Base-by-base conservation (phyloP, 2,888 invertebrate genomes). In the Caenorhabditis virilis region DNA sequence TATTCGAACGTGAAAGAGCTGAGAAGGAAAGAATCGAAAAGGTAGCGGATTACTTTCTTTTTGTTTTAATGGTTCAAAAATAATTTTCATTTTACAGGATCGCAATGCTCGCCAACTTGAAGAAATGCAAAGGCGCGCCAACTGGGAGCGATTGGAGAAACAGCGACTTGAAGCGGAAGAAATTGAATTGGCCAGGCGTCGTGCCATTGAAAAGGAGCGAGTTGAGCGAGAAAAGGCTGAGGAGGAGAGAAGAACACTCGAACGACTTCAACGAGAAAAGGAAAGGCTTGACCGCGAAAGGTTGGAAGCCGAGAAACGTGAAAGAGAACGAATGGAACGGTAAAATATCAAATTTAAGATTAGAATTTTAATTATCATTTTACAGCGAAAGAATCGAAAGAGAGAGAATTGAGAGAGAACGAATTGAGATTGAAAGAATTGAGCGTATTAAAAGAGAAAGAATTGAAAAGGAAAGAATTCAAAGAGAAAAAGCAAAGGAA, bases 141-240 rank as follows among this genome's bases (percentile, higher is more conserved):
- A 82, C 51, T 81, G 81, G 81, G 81, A 81, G 45, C 69, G 76
- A 36, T 55, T 77, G n/a, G 81, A 80, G 48, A 55, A 66, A 7
- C 72, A 78, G 22, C 57, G 76, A n/a, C 25, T 74, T 13, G 65
- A 55, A 15, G 58, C 72, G 7, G 81, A 81, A 56, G 73, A 76
- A 50, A 65, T 58, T 1, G 76, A 73, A 22, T 42, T 72, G 0
- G 69, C 66, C 9, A 57, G 69, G 20, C 62, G 56, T 30, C 51
- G 72, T 26, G 62, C 63, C 46, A 49, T 69, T 2, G 75, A 76
- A 45, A 55, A 66, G 27, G 75, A 77, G 45, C 47, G 75, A 50
- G 25, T 77, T 1, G 76, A 76, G 26, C 49, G 64, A 16, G 81
- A 81, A 52, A 67, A 69, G 36, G 65, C 56, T 16, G 69, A 64